Evolutionary conservation across 2,113 vertebrate genomes (phyloP), one percentile per base, ranked within the genome.

Genomic region (Corynorhinus townsendii): DNA sequence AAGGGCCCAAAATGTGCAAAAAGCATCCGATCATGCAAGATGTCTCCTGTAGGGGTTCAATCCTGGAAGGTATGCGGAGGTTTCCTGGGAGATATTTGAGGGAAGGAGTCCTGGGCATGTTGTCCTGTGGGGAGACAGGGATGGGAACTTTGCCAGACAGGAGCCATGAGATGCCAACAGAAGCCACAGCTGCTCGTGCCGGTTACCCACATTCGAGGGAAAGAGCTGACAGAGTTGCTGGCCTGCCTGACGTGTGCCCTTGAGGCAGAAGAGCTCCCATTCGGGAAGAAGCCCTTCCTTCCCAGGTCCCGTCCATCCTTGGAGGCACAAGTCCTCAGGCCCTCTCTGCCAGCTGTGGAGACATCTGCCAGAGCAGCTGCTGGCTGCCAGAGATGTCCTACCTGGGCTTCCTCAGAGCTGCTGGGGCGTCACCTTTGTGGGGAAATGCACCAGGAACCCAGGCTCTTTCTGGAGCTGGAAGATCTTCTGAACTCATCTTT

Each of bases 201-300:
- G 38, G 56, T 22, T n/a, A 2, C 59, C 33, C 71, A 75, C 75
- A 45, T 0, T 6, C 4, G 45, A 64, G n/a, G 45, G 35, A 22
- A 72, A 56, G 17, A 47, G 52, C 64, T 52, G n/a, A 12, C 0
- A 20, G 8, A 12, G 4, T 0, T 15, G 20, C 30, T 19, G 33
- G n/a, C 12, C 14, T 54, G 35, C 45, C 49, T 1, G 33, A 16
- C 6, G 11, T 16, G 56, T 16, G 14, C 26, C 75, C 28, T 26
- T 8, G 33, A 2, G 24, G 47, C 75, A 93, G 81, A 20, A 68
- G 33, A 62, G 77, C 38, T 43, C 47, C 33, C 49, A 0, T 5
- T 20, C 7, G 14, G 47, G 72, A 72, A n/a, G 68, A 30, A 56
- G 47, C 76, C 89, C 71, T 83, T 43, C 89, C 71, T 83, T 43